Percentiles rank a stretch among this genome's conserved stretches.
Conservation (phyloP, 2,888 invertebrate genomes). For the Drosophila aldrichi region DNA sequence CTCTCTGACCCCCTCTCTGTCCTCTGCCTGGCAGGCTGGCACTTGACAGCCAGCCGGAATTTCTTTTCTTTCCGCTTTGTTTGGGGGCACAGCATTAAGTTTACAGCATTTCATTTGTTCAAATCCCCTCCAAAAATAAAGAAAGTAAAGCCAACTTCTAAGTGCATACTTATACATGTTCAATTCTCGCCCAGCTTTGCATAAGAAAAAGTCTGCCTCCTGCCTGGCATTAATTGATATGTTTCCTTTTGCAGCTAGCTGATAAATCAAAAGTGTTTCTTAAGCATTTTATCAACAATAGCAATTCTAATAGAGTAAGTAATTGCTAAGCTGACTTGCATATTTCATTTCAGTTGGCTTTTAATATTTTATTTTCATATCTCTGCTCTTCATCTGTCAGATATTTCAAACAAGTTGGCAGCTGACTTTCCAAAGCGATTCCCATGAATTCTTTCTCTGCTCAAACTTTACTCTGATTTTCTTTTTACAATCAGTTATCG, state of each 20-base stretch:
- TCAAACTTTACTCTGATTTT: background rate
- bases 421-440: background rate
- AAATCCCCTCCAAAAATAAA: conserved; percentile 18
- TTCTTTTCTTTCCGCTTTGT: conserved; percentile 57
- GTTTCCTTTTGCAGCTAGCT: background rate
- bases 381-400: background rate
- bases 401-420: background rate
- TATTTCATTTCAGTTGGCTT: background rate
- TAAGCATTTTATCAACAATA: background rate
- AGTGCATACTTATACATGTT: conserved; percentile 47
- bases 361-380: background rate
- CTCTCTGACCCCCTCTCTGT: background rate
- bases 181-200: conserved; percentile 27
- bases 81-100: conserved; percentile 44
- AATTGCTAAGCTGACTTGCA: background rate
- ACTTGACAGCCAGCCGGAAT: conserved; percentile 71
- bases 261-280: background rate
- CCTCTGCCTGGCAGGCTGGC: conserved; percentile 29
- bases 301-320: background rate
- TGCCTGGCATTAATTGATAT: conserved; percentile 43
- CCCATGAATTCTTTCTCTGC: background rate
- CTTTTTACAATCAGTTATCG: background rate
- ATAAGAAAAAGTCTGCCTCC: conserved; percentile 6
- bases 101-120: conserved; percentile 63
- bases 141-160: conserved; percentile 33